These are phyloP conservation scores for Acestrorhynchus altus DNA, from an alignment of 2,797 vertebrate genomes.

Conservation along the genomic window DNA sequence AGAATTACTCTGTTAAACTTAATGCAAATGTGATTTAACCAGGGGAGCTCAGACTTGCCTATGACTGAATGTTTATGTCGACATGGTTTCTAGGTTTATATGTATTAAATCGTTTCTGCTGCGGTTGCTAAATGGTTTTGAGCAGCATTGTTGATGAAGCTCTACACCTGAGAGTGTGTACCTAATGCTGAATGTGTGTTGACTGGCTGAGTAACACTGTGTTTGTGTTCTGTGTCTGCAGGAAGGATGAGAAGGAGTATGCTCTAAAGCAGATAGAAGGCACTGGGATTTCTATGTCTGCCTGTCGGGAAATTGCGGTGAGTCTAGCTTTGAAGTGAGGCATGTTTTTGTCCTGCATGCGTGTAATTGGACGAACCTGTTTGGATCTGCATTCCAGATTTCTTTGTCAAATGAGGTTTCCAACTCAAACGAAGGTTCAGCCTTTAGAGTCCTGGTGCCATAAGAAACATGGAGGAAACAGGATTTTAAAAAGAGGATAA, in stretches of 20 bases:
- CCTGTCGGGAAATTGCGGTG: slow-evolving; percentile 99
- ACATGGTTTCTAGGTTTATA: too few relatives aligned
- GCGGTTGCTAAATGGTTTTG: neutral
- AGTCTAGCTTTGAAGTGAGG: slow-evolving; percentile 71
- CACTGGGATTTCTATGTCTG: slow-evolving; percentile 99
- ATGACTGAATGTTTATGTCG: too few relatives aligned
- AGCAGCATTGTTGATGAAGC: too few relatives aligned
- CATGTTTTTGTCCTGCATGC: neutral
- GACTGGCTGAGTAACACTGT: neutral
- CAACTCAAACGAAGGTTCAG: neutral
- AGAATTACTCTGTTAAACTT: too few relatives aligned
- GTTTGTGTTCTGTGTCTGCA: slow-evolving; percentile 67
- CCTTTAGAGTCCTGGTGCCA: neutral
- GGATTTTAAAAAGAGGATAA: neutral
- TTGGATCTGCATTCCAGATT: neutral
- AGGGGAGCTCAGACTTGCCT: too few relatives aligned
- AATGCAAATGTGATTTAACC: too few relatives aligned
- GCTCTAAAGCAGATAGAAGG: slow-evolving; percentile 99
- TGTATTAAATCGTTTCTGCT: too few relatives aligned
- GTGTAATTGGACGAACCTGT: neutral
- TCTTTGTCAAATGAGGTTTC: neutral
- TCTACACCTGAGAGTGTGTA: neutral
- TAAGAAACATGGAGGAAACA: too few relatives aligned
- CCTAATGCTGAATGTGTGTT: neutral
- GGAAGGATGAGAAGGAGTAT: slow-evolving; percentile 98